Conservation (phyloP, 1,140 invertebrate genomes). For the Battus philenor region DNA sequence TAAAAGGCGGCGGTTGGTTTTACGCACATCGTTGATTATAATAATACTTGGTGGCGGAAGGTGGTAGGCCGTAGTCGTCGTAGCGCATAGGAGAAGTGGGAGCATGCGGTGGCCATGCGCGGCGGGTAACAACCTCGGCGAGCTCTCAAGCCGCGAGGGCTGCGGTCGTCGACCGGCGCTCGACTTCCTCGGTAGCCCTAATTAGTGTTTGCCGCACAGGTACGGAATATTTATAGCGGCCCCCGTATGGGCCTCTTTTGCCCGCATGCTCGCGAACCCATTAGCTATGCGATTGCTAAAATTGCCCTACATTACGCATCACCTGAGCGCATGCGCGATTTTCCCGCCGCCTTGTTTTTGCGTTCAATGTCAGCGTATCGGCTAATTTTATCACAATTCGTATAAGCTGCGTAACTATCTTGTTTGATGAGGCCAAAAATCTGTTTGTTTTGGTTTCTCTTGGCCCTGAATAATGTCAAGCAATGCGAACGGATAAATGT, state of each 20-base stretch:
- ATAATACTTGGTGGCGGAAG: not conserved
- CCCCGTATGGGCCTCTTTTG: constrained; percentile 39
- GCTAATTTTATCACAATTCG: constrained; percentile 69
- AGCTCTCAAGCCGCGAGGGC: constrained; percentile 26
- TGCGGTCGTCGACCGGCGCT: constrained; percentile 41
- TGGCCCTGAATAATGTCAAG: constrained; percentile 31
- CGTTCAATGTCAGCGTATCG: constrained; percentile 73
- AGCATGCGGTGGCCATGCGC: not conserved
- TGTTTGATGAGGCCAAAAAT: constrained; percentile 57
- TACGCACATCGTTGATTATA: too few relatives aligned
- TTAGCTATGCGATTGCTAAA: constrained; percentile 43
- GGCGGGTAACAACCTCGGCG: constrained; percentile 37
- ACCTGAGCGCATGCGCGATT: constrained; percentile 57
- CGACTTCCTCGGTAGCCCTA: constrained; percentile 36
- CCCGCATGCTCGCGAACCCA: constrained; percentile 26
- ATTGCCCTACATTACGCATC: constrained; percentile 38
- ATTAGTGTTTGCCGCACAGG: constrained; percentile 27
- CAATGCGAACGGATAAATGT: constrained; percentile 5
- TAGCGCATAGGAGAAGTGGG: constrained; percentile 3
- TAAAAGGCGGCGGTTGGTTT: not conserved
- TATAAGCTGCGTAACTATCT: constrained; percentile 57
- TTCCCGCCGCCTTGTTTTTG: constrained; percentile 63
- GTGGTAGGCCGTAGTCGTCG: not conserved
- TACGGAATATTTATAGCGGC: constrained; percentile 25
- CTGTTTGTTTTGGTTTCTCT: constrained; percentile 65